Evolutionary conservation across 2,888 invertebrate genomes (phyloP), one percentile per base, ranked within the genome.

Genomic region (Acanthoscelides obtectus): DNA sequence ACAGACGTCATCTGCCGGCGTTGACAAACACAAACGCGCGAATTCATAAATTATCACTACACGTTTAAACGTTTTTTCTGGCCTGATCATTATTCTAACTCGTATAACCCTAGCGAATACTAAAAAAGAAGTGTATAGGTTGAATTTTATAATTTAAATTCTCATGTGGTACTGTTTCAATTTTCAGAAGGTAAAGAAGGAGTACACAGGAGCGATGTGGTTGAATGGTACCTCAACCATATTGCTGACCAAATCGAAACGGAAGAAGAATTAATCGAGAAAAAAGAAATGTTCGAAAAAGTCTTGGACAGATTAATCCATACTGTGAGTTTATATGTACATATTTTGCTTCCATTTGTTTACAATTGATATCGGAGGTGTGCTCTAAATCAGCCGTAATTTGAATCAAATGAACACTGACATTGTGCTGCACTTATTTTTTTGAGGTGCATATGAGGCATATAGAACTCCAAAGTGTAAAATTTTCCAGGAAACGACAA

Each of bases 171-270:
- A 17, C n/a, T 71, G 22, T 64, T 69, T 71, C 22, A 64, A 68
- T 71, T 77, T 76, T 22, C 71, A 77, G 80, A 79, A 22, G 78
- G 75, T 64, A 87, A 88, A 78, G 91, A 92, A 68, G 94, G 94
- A 0, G 89, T 92, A 85, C 90, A 88, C 75, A 91, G 93, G 79
- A 94, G 93, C 78, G 93, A 95, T 69, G 88, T 99, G 0, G 91
- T 98, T 27, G 92, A 93, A 78, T 99, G 99, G 98, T 99, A 98
- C 85, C 86, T 99, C 77, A 93, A 94, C 80, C 93, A 95, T 82
- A 90, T 97, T 71, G 93, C 94, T 77, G 91, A 93, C 74, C 92
- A 94, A 80, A 94, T 99, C 74, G 97, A 99, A 80, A 90, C 91
- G 0, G 98, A 99, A 83, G 94, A 94, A 21, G 98, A 99, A 79